phyloP scores from a whole-genome alignment of 2,113 vertebrate genomes.

The Mustela nigripes region DNA sequence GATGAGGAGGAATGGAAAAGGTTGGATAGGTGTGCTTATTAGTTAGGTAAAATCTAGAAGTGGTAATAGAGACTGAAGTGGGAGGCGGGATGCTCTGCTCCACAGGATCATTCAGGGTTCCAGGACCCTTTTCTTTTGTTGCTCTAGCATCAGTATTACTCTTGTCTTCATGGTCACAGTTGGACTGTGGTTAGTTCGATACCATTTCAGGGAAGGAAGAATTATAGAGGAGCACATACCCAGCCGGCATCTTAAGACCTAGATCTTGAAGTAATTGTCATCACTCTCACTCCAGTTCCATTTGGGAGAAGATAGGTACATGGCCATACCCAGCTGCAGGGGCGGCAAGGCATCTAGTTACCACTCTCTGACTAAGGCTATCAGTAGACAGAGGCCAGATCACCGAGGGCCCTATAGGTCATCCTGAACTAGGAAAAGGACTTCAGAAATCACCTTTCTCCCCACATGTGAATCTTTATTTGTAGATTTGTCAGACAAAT shows the following conservation, averaged over 20 bases:
- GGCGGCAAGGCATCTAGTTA: neutral
- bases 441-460: neutral
- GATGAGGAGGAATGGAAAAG: neutral
- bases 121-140: neutral
- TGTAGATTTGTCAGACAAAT: neutral
- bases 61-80: neutral
- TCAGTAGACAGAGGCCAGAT: neutral
- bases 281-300: neutral
- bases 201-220: neutral
- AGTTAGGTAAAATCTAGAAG: neutral
- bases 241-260: neutral
- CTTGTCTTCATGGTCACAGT: neutral
- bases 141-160: neutral
- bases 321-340: neutral
- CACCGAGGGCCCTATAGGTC: neutral
- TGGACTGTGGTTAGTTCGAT: neutral
- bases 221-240: neutral
- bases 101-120: neutral
- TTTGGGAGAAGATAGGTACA: neutral
- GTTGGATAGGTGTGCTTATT: neutral
- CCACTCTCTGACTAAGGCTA: neutral
- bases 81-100: neutral
- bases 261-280: neutral
- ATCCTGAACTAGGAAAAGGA: neutral
- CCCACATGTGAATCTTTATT: neutral